phyloP scores from a whole-genome alignment of 2,888 invertebrate species.

The Cataglyphis albicans region DNA sequence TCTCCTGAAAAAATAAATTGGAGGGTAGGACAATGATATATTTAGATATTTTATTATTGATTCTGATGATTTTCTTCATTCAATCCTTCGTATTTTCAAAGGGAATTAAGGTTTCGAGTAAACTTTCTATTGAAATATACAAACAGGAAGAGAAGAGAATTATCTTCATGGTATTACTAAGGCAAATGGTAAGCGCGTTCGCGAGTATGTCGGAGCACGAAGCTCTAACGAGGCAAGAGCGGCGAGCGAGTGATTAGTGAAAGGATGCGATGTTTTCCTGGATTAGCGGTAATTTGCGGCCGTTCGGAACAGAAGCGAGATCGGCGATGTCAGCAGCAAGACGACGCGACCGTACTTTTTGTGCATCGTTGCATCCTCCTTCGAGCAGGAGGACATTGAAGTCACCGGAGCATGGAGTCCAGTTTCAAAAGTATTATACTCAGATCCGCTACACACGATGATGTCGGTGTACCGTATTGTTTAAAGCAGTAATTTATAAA shows the following conservation, averaged over 20 bases:
- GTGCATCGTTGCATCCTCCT: slow-evolving; percentile 47
- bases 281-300: slow-evolving; percentile 64
- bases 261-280: slow-evolving; percentile 70
- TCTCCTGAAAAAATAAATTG: neutral
- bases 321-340: slow-evolving; percentile 41
- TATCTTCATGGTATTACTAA: slow-evolving; percentile 12
- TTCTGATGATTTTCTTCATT: neutral
- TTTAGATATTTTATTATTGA: neutral
- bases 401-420: slow-evolving; percentile 73
- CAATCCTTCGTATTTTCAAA: neutral
- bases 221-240: slow-evolving; percentile 65
- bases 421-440: slow-evolving; percentile 65
- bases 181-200: slow-evolving; percentile 7
- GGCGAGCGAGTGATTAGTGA: slow-evolving; percentile 67
- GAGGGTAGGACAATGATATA: neutral
- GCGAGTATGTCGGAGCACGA: slow-evolving; percentile 39
- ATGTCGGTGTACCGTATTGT: slow-evolving; percentile 41
- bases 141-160: neutral
- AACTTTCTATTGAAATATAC: slow-evolving; percentile 22
- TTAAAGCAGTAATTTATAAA: neutral
- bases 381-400: slow-evolving; percentile 64
- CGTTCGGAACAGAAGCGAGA: slow-evolving; percentile 35
- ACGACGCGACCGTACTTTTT: slow-evolving; percentile 59
- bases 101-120: neutral
- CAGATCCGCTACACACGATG: slow-evolving; percentile 77